Conservation (phyloP, 2,888 invertebrate species). For the Nomada lathburiana region DNA sequence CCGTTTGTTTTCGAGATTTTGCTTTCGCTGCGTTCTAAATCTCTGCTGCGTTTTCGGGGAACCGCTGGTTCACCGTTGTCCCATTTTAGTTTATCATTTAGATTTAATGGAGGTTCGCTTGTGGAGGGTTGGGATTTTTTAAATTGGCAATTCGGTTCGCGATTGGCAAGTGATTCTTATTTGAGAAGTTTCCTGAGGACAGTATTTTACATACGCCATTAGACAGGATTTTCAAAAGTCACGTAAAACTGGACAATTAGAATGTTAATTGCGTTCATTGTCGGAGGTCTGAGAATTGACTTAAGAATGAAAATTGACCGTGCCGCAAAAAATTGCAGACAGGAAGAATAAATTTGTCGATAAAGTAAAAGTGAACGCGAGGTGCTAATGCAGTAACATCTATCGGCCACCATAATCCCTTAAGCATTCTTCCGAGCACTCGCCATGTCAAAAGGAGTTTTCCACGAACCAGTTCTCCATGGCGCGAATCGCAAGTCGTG, state of each 20-base stretch:
- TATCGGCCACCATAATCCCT: not conserved
- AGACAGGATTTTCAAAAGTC: no score
- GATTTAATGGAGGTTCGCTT: not conserved
- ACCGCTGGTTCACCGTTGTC: conserved; percentile 20
- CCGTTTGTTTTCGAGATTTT: conserved; percentile 62
- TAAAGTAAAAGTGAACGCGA: no score
- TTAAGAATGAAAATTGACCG: not conserved
- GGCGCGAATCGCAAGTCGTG: conserved; percentile 54
- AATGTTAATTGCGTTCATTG: no score
- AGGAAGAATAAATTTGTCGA: no score
- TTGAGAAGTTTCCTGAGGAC: no score
- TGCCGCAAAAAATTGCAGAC: no score
- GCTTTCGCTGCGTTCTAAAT: conserved; percentile 51
- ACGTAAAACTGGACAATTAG: no score
- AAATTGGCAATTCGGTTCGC: no score
- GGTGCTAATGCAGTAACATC: not conserved
- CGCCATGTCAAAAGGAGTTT: conserved; percentile 37
- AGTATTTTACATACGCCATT: no score
- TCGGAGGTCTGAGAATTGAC: not conserved
- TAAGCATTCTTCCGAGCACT: conserved; percentile 29
- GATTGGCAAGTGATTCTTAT: no score
- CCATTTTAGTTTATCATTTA: not conserved
- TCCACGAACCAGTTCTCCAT: conserved; percentile 58
- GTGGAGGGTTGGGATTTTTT: no score
- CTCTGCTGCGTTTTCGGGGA: conserved; percentile 40